Percentiles rank a stretch among this genome's conserved stretches.
Evolutionary conservation across 1,140 invertebrate species (phyloP).

Genomic region (Macrobrachium nipponense): DNA sequence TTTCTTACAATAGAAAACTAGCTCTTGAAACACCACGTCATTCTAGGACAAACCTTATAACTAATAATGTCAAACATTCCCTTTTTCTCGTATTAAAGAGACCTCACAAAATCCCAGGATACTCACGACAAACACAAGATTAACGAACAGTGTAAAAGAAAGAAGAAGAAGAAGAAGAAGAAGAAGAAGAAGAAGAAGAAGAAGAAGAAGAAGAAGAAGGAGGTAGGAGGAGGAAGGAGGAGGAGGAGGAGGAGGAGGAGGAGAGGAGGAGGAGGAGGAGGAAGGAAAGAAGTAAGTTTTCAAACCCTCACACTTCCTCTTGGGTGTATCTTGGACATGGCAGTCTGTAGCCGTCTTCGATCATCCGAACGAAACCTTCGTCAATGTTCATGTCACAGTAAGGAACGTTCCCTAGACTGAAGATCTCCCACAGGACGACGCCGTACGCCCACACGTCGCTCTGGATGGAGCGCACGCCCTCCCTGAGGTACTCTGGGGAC

Average conservation of each 20-base stretch:
- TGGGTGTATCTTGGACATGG: constrained; percentile 7
- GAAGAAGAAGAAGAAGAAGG: no score
- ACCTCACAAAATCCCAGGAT: no score
- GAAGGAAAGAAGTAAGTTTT: neutral
- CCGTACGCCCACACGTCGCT: constrained; percentile 65
- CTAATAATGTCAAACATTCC: no score
- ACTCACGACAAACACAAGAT: no score
- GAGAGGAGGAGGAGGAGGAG: neutral
- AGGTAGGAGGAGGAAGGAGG: neutral
- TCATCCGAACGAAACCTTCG: neutral
- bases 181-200: no score
- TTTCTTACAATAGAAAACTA: no score
- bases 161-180: no score
- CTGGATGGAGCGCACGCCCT: constrained; percentile 67
- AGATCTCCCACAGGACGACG: constrained; percentile 70
- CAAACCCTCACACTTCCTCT: constrained; percentile 1
- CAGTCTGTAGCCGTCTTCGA: constrained; percentile 28
- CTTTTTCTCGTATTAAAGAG: no score
- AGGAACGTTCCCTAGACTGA: constrained; percentile 44
- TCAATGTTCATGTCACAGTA: neutral
- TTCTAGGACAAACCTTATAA: no score
- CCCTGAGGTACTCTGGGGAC: constrained; percentile 67
- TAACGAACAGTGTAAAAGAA: no score
- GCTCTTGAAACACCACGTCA: no score
- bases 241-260: no score